Conservation (phyloP, 1,140 invertebrate species). For the Hyles euphorbiae region DNA sequence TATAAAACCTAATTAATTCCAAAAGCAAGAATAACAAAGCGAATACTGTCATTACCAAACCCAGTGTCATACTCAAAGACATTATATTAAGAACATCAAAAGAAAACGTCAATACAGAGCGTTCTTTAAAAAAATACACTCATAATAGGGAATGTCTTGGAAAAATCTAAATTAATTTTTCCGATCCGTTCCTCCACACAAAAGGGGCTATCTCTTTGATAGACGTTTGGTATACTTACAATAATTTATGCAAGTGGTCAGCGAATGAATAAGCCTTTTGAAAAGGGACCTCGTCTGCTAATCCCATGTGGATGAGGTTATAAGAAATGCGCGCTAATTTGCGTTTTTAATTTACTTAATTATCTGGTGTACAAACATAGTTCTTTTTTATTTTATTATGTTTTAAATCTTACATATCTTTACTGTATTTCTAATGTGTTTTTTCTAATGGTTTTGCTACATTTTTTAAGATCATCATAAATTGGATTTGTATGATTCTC, state of each 20-base stretch:
- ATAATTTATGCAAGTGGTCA: slow-evolving; percentile 73
- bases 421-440: too few species aligned
- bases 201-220: slow-evolving; percentile 62
- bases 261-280: slow-evolving; percentile 10
- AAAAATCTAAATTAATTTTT: slow-evolving; percentile 58
- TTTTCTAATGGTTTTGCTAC: too few species aligned
- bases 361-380: background rate
- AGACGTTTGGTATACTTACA: slow-evolving; percentile 44
- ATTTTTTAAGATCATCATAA: too few species aligned
- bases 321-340: slow-evolving; percentile 25
- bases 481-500: too few species aligned
- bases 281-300: too few species aligned
- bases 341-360: slow-evolving; percentile 16
- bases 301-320: background rate
- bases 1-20: slow-evolving; percentile 10
- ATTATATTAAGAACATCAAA: background rate
- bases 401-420: too few species aligned
- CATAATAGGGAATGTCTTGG: background rate
- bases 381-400: too few species aligned
- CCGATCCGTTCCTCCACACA: slow-evolving; percentile 52
- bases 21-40: background rate
- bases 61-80: background rate
- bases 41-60: background rate
- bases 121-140: background rate
- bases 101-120: slow-evolving; percentile 1